Percentiles rank a stretch among this genome's conserved stretches.
Evolutionary conservation across 2,797 vertebrate species (phyloP).

Genomic region (Hippocampus kuda): DNA sequence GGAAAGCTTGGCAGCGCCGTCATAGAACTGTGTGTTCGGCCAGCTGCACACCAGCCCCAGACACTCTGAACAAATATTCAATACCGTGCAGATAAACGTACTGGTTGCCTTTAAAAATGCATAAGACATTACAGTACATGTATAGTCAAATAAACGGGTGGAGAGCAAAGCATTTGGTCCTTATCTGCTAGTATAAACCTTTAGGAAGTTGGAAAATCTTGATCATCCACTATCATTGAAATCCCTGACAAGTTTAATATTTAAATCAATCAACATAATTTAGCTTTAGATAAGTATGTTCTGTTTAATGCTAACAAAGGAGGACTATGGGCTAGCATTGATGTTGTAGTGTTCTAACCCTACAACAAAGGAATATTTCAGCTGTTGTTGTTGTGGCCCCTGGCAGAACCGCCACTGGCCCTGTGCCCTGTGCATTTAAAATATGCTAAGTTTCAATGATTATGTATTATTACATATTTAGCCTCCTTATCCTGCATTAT

Average conservation of each 20-base stretch:
- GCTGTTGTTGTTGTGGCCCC: too few relatives aligned
- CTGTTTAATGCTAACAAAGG: too few relatives aligned
- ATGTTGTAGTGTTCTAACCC: too few relatives aligned
- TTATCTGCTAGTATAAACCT: background rate
- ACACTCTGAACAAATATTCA: slow-evolving; percentile 11
- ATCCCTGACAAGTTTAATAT: background rate
- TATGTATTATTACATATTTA: too few relatives aligned
- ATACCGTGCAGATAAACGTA: slow-evolving; percentile 21
- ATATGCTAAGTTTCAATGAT: too few relatives aligned
- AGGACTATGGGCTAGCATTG: too few relatives aligned
- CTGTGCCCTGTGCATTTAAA: too few relatives aligned
- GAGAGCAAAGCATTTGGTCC: background rate
- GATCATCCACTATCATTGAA: background rate
- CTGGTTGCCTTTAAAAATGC: slow-evolving; percentile 11
- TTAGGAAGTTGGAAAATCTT: background rate
- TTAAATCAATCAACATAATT: too few relatives aligned
- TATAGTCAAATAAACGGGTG: background rate
- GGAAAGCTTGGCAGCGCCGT: slow-evolving; percentile 48
- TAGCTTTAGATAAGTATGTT: too few relatives aligned
- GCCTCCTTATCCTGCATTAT: too few relatives aligned
- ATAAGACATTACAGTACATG: background rate
- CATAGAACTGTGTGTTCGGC: slow-evolving; percentile 45
- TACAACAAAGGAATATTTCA: too few relatives aligned
- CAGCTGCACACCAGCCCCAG: slow-evolving; percentile 27
- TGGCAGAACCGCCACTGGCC: too few relatives aligned